A percentile compares a stretch with the other conserved stretches of the same genome.
Evolutionary conservation across 2,888 invertebrate genomes (phyloP).

Genomic region (Drepanosiphum platanoidis): DNA sequence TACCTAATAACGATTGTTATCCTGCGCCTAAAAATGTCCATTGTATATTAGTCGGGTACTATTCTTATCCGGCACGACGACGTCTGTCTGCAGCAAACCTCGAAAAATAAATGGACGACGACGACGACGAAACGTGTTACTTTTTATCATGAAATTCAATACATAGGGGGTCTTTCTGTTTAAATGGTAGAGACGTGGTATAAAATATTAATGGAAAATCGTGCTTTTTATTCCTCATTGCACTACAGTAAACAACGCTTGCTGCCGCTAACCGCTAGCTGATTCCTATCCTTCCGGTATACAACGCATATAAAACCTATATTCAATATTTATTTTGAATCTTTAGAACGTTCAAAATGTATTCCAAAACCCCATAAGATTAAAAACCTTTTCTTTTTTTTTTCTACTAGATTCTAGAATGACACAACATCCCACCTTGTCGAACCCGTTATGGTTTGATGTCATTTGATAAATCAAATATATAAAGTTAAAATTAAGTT

Average conservation of each 20-base stretch:
- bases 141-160: constrained; percentile 11
- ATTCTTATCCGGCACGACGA: neutral
- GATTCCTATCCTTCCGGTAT: neutral
- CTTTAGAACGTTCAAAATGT: neutral
- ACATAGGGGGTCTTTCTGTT: neutral
- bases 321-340: neutral
- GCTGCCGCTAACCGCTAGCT: neutral
- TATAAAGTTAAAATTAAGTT: too few relatives aligned
- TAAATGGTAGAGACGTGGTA: neutral
- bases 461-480: too few relatives aligned
- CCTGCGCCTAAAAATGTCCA: neutral
- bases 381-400: too few relatives aligned
- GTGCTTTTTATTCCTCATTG: neutral
- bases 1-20: constrained; percentile 17
- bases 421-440: too few relatives aligned
- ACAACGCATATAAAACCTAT: neutral
- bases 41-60: neutral
- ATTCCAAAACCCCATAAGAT: too few relatives aligned
- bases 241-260: constrained; percentile 15
- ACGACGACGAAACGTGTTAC: neutral
- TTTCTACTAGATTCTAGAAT: too few relatives aligned
- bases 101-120: neutral
- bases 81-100: neutral
- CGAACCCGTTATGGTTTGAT: too few relatives aligned
- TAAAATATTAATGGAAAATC: constrained; percentile 15